These are phyloP conservation scores for Chalcosyrphus nemorum DNA, from an alignment of 2,888 invertebrate species.

Conservation along the genomic window DNA sequence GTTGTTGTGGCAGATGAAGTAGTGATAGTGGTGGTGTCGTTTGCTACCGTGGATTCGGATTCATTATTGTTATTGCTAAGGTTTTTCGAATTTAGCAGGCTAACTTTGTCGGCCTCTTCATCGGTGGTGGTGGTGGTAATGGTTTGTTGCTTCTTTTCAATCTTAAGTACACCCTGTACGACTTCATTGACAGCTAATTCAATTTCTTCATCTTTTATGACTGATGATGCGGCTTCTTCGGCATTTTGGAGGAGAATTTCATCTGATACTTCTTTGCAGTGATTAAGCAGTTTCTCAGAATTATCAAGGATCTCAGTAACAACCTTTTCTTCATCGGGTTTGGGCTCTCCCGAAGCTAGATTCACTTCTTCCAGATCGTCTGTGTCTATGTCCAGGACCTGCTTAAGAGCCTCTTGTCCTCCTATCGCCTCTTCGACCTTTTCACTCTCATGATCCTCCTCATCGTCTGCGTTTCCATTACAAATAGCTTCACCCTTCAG, in stretches of 20 bases:
- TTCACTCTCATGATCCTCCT: conserved; percentile 16
- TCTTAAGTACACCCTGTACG: conserved; percentile 83
- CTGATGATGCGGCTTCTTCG: conserved; percentile 79
- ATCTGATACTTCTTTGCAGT: conserved; percentile 80
- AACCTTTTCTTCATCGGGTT: conserved; percentile 82
- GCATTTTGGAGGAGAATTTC: conserved; percentile 77
- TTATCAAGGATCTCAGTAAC: conserved; percentile 83
- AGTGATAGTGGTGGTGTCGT: conserved; percentile 72
- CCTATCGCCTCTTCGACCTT: conserved; percentile 75
- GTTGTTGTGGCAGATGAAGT: conserved; percentile 60
- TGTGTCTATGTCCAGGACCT: conserved; percentile 81
- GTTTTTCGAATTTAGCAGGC: conserved; percentile 79
- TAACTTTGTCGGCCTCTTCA: conserved; percentile 75
- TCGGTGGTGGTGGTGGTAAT: conserved; percentile 59
- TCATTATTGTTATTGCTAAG: conserved; percentile 76
- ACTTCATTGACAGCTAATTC: conserved; percentile 83
- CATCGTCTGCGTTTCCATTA: conserved; percentile 75
- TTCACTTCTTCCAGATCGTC: conserved; percentile 78
- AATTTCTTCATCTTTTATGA: conserved; percentile 84
- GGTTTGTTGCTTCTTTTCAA: conserved; percentile 79
- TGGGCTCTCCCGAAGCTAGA: conserved; percentile 76
- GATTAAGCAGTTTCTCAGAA: conserved; percentile 83
- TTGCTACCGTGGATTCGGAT: conserved; percentile 60
- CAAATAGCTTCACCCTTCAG: conserved; percentile 80
- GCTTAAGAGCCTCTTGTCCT: conserved; percentile 80